Evolutionary conservation across 2,113 vertebrate species (phyloP).

Genomic region (Charadrius vociferus): DNA sequence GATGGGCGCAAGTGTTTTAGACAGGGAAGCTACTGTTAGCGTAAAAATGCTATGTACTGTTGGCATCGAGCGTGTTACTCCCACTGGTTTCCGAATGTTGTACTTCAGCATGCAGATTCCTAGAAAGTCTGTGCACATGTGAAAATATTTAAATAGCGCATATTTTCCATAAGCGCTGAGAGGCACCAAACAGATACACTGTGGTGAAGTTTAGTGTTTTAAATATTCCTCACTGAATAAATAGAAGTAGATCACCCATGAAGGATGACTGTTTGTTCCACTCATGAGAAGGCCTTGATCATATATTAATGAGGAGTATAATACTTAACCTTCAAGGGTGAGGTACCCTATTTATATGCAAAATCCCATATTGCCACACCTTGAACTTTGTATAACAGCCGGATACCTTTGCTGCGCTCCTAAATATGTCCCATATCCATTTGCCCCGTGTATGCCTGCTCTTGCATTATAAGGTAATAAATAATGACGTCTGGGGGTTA

Average conservation of each 20-base stretch:
- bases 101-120: neutral
- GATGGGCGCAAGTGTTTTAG: neutral
- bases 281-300: constrained; percentile 50
- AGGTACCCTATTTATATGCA: constrained; percentile 44
- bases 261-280: constrained; percentile 47
- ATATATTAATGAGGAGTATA: constrained; percentile 53
- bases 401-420: neutral
- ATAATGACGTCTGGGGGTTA: constrained; percentile 43
- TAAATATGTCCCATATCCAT: neutral
- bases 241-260: constrained; percentile 49
- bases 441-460: neutral
- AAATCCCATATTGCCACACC: constrained; percentile 8
- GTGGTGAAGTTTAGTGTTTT: neutral
- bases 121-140: neutral
- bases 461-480: neutral
- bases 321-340: constrained; percentile 64
- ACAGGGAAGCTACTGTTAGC: neutral
- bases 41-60: too few relatives aligned
- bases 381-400: constrained; percentile 46
- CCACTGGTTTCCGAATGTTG: neutral
- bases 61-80: neutral
- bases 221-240: constrained; percentile 38
- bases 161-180: neutral
- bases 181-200: neutral
- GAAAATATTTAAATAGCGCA: neutral